Base-by-base conservation (phyloP, 2,113 vertebrate genomes). In the Australoheros scitulus region DNA sequence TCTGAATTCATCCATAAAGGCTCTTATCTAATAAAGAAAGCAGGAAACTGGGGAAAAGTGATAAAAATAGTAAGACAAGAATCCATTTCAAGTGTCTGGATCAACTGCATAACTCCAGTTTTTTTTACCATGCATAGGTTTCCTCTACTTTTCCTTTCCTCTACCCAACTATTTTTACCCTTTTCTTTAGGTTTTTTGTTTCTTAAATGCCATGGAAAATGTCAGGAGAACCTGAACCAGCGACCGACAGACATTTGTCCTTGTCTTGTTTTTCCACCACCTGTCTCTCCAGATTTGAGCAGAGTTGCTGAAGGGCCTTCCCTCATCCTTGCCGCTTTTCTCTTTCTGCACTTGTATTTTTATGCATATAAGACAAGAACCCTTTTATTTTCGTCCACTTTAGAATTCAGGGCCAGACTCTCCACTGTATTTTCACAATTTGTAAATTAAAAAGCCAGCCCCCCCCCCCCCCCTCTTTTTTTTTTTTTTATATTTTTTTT, bases 171-270 rank as follows among this genome's bases (percentile, higher is more conserved):
- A 72, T 82, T 89, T 84, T 85, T 63, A 80, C 20, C 5, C 4
- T 68, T 78, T 36, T 68, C 22, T 80, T 83, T 81, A 41, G 70
- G 47, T 90, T 80, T 80, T 58, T 11, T 36, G 80, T 88, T 91
- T 94, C 64, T 89, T 84, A 91, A 94, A 93, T 94, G 92, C 79
- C 92, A 92, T 56, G 61, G 75, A 83, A 93, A 94, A 93, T 94
- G 92, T 94, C 91, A 92, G 81, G 68, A 4, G 59, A 86, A 72
- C 65, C 80, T 11, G 20, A 78, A 81, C 80, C 24, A 36, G 24
- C 34, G n/a, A 84, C 29, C 32, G 70, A 80, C 83, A 90, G 84
- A 90, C 83, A 90, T 91, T 94, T 92, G 93, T 94, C 89, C 86
- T 89, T 86, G 82, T 92, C 89, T 93, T 77, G 88, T 93, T 92